Evolutionary conservation across 2,797 vertebrate species (phyloP), one percentile per base, ranked within the genome.

Genomic region (Hippopotamyrus pictus): DNA sequence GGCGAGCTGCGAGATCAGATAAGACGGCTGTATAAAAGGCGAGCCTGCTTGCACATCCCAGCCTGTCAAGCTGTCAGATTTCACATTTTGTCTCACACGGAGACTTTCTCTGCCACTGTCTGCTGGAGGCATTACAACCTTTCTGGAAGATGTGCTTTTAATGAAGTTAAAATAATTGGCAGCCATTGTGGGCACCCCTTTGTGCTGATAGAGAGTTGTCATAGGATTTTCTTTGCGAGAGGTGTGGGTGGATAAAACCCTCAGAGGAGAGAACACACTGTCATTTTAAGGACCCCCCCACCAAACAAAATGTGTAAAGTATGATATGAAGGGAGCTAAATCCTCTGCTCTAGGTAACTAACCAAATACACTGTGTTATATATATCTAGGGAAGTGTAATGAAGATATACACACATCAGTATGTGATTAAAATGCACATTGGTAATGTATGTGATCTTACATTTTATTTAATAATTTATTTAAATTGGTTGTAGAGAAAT

Each of bases 101-200:
- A 54, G 91, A 91, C 87, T 92, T 93, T 94, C 92, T 19, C 93
- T 93, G 93, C 92, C 93, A 93, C 89, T 57, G 76, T 44, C 79
- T 57, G 33, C 9, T 57, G 79, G 85, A 92, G 90, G 91, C 93
- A 91, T 88, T 69, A 50, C 86, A 90, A 82, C 44, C 37, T 89
- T 51, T 86, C 83, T 44, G 50, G 46, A 73, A 53, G 89, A 90
- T 84, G 90, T 54, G 84, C 41, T 89, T 88, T 92, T 91, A 86
- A 85, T 41, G 91, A 12, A 73, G 65, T 89, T 87, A 59, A 90
- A 93, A 90, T 89, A 91, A 93, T 90, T 53, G 87, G 83, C 89
- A 37, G 44, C 25, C 88, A 53, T 85, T 76, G 53, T 59, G 29
- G 48, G 11, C 85, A 53, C 50, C 90, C 57, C 29, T 85, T 57